These are phyloP conservation scores for Tinamus major DNA, from an alignment of 2,797 vertebrate species.

Conservation along the genomic window DNA sequence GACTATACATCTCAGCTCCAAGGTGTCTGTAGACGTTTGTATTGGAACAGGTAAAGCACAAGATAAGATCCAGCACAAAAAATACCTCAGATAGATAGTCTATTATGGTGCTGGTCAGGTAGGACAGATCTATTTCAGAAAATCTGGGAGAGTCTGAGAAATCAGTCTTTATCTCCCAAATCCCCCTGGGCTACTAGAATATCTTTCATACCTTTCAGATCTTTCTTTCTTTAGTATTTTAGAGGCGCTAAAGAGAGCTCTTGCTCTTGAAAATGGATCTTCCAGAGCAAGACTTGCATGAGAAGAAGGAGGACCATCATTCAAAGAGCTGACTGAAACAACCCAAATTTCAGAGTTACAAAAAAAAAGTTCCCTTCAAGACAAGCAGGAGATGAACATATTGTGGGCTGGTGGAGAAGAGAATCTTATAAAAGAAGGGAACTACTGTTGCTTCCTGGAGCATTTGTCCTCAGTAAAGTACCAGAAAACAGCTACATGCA, in stretches of 20 bases:
- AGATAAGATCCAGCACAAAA: background rate
- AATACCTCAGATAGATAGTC: background rate
- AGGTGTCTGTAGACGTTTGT: background rate
- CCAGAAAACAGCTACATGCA: too few species aligned
- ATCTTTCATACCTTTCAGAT: background rate
- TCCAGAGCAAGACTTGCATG: background rate
- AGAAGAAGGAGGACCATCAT: background rate
- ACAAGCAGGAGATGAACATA: too few species aligned
- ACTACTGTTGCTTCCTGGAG: too few species aligned
- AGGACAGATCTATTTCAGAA: background rate
- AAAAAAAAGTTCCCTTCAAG: too few species aligned
- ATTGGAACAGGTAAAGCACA: background rate
- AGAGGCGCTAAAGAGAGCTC: background rate
- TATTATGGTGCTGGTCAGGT: too few species aligned
- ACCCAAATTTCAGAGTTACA: too few species aligned
- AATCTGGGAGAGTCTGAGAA: background rate
- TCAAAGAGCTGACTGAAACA: too few species aligned
- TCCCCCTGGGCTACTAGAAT: background rate
- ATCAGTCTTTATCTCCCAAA: background rate
- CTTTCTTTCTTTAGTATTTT: background rate
- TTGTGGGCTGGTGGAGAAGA: too few species aligned
- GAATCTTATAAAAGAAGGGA: too few species aligned
- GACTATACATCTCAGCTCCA: accelerated
- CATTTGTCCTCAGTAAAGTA: too few species aligned
- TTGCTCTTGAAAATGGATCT: background rate